Evolutionary conservation across 2,113 vertebrate genomes (phyloP), one percentile per base, ranked within the genome.

Genomic region (Morone saxatilis): DNA sequence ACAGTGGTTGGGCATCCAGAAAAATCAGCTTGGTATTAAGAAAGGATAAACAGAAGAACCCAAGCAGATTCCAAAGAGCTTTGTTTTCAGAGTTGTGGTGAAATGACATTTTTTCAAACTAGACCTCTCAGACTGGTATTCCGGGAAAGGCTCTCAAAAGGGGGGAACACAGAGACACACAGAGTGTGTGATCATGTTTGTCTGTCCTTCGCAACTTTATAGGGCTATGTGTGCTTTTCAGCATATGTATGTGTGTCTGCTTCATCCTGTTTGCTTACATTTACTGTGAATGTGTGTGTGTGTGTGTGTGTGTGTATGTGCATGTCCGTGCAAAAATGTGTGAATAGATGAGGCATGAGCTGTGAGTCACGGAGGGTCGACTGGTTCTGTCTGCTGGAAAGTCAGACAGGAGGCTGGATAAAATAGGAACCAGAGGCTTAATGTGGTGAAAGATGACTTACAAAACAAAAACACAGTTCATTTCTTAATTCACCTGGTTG

Each of bases 51-150:
- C 93, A 88, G 50, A 70, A 68, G 90, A 85, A 88, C 62, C 76
- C 77, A 70, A 84, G 71, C 81, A 89, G 84, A 93, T 91, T 93
- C 91, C 88, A 78, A 9, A n/a, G 57, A 84, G 88, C 83, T 93
- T 91, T 92, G 92, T 94, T 94, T 94, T 93, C 83, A 88, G 75
- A 93, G 83, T 76, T 93, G 93, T 60, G 94, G 94, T 92, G 43
- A 78, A 86, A 75, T 86, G 67, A 73, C 88, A 92, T 93, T 79
- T 79, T 92, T 92, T 85, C 47, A 45, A 75, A 74, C 72, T 74
- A 31, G 84, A 85, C 84, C 83, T 86, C 88, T 91, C 84, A 72
- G 70, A 84, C 75, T 89, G 88, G 56, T 81, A 65, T 94, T 93
- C 91, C 75, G 65, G 91, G 89, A 94, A 94, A 90, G 48, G 48